These are phyloP conservation scores for Brachypalpus laphriformis DNA, from an alignment of 2,888 invertebrate species.

Conservation along the genomic window DNA sequence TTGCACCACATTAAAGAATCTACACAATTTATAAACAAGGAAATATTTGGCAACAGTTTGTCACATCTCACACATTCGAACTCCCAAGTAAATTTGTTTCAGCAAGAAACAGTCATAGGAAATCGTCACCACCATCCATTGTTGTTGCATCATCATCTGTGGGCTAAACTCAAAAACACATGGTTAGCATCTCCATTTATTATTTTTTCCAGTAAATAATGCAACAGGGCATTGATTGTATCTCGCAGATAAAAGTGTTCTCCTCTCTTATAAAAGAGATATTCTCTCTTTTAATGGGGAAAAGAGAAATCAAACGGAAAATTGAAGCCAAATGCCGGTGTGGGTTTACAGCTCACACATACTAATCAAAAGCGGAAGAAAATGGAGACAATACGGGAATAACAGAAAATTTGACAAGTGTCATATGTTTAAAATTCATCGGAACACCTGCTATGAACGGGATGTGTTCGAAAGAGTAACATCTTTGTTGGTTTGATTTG, in stretches of 20 bases:
- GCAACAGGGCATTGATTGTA: slow-evolving; percentile 56
- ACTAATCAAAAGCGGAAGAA: slow-evolving; percentile 36
- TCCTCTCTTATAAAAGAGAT: slow-evolving; percentile 18
- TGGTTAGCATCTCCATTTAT: slow-evolving; percentile 12
- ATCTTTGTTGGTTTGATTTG: background rate
- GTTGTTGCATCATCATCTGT: slow-evolving; percentile 15
- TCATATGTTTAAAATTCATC: slow-evolving; percentile 22
- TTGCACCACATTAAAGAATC: background rate
- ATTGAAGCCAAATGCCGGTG: slow-evolving; percentile 21
- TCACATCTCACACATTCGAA: background rate
- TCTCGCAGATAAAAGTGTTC: background rate
- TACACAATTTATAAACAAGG: background rate
- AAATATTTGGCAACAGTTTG: background rate
- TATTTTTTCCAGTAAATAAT: slow-evolving; percentile 44
- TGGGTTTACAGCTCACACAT: slow-evolving; percentile 3
- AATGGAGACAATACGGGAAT: slow-evolving; percentile 35
- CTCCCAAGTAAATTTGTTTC: background rate
- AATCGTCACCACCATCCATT: slow-evolving; percentile 25
- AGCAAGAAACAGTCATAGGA: background rate
- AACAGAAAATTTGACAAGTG: slow-evolving; percentile 42
- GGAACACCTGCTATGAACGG: slow-evolving; percentile 24
- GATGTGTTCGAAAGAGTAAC: background rate
- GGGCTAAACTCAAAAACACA: slow-evolving; percentile 5
- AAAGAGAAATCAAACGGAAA: background rate
- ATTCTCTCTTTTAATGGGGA: background rate